Base-by-base conservation (phyloP, 2,888 invertebrate genomes). In the Frankliniella intonsa region DNA sequence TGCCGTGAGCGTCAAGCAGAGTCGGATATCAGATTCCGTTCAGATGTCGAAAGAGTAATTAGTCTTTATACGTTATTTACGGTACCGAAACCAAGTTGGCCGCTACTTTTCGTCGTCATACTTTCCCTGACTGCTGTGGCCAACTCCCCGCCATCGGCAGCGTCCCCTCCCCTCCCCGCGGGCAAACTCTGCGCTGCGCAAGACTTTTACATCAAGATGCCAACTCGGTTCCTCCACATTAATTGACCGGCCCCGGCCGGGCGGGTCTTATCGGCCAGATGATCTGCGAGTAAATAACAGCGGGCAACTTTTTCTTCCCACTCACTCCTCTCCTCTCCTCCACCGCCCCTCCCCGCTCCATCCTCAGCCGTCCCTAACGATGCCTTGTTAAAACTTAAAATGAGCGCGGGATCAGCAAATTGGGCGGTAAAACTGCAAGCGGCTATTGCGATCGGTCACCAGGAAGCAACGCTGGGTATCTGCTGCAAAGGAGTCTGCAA, bases 311-410 rank as follows among this genome's bases (percentile, higher is more conserved):
- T 38, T 38, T 38, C 2, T 19, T 17, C 14, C 0, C 17, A 7
- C 14, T n/a, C 55, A 2, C 55, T 10, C 14, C 62, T n/a, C 19
- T n/a, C 62, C 14, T n/a, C 62, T 17, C 62, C 62, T 17, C 62
- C 55, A 14, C 51, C 51, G 51, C 51, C 51, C 9, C 51, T 14
- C 14, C 55, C 5, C 12, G 14, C 55, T 12, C 55, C 9, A 55
- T 8, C 62, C 62, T 8, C 14, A 17, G 69, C 22, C 12, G n/a
- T 22, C 69, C 25, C 25, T 76, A 25, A 76, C 69, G 69, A 25
- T 25, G 69, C 11, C 69, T 76, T 76, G 69, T 76, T 76, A 76
- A 76, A 76, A 76, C 69, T 76, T 76, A 12, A 25, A 38, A 38
- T 38, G 38, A 38, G 38, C 38, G 38, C 5, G 5, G 38, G 5